Base-by-base conservation (phyloP, 2,888 invertebrate genomes). In the Dinocampus coccinellae region DNA sequence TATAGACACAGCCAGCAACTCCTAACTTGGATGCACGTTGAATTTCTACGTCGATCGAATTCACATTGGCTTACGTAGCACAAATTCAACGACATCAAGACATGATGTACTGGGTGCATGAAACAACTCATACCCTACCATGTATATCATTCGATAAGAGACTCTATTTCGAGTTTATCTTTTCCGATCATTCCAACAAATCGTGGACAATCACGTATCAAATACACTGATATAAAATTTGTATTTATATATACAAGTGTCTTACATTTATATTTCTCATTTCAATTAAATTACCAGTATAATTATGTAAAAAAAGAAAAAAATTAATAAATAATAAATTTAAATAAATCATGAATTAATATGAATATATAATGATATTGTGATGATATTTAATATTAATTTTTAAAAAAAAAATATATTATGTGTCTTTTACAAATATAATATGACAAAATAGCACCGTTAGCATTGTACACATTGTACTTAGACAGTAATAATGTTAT, bases 41-140 rank as follows among this genome's bases (percentile, higher is more conserved):
- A 26, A 39, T 62, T 62, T 42, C 39, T 62, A 62, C 62, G 13
- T n/a, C 26, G 39, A 62, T 26, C 39, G 62, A 62, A 62, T 62
- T 42, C 62, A 62, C 62, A 62, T 36, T 62, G 62, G 62, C 62
- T 62, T 62, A 62, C 24, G 39, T 62, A 4, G 62, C 62, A 62
- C 62, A 62, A 62, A 62, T 62, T 62, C 10, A n/a, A 22, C 42
- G 24, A 36, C 24, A n/a, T 22, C 42, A 62, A 33, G 34, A 60
- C 34, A 60, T 60, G 60, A 60, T 60, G 47, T 47, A 47, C 47
- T 47, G 16, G 47, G 16, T 47, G 47, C 47, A 47, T 47, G 16
- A 47, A 47, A 47, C 47, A 47, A 47, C 47, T 47, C 47, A 47
- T 47, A n/a, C 20, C 47, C 9, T 16, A 16, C 47, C 3, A 7